These are phyloP conservation scores for Trachymyrmex cornetzi DNA, from an alignment of 1,140 invertebrate species.

Conservation along the genomic window DNA sequence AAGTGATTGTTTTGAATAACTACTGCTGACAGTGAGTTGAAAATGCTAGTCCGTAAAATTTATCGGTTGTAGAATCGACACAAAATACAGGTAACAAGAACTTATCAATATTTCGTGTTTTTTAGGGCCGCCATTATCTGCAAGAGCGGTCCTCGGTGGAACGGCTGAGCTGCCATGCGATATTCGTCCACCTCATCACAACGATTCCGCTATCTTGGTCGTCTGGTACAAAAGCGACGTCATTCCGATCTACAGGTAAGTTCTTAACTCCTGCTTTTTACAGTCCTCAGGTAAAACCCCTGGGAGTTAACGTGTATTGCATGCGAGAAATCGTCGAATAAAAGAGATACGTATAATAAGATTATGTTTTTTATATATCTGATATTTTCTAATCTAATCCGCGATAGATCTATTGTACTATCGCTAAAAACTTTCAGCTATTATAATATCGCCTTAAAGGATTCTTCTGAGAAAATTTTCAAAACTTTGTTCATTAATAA, in stretches of 20 bases:
- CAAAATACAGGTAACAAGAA: conserved; percentile 71
- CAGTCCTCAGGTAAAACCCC: not conserved
- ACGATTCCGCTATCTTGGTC: conserved; percentile 88
- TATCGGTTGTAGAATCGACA: not conserved
- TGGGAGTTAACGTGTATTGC: not conserved
- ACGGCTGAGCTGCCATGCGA: conserved; percentile 90
- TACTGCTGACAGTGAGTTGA: not conserved
- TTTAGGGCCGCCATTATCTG: conserved; percentile 88
- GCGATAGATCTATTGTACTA: not conserved
- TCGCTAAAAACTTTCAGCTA: not conserved
- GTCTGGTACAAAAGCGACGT: conserved; percentile 90
- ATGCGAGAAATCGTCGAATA: conserved; percentile 15
- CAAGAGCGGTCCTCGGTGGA: conserved; percentile 88
- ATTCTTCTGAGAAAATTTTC: not conserved
- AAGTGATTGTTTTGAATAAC: not conserved
- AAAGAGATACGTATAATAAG: not conserved
- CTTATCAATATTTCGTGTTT: conserved; percentile 85
- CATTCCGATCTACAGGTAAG: conserved; percentile 90
- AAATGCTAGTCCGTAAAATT: not conserved
- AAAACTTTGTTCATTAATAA: not conserved
- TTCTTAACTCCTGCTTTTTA: conserved; percentile 13
- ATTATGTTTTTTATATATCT: not conserved
- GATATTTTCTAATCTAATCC: not conserved
- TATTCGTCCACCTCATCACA: conserved; percentile 87
- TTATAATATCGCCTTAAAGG: not conserved